Evolutionary conservation across 1,140 invertebrate species (phyloP), one percentile per base, ranked within the genome.

Genomic region (Solenopsis invicta): DNA sequence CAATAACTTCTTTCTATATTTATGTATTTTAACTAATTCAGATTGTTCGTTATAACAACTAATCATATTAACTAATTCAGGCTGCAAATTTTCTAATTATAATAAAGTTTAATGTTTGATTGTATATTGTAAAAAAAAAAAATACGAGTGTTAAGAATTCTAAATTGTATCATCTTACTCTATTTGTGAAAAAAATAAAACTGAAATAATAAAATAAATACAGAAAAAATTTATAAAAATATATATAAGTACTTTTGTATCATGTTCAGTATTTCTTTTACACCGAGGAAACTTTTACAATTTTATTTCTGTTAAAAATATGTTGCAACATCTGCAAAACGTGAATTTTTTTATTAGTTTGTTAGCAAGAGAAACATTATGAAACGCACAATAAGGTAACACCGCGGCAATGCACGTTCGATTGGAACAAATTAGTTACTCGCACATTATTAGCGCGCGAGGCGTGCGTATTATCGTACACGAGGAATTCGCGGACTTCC

Each of bases 401-500:
- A 29, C 1, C 4, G 45, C 21, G 21, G 21, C 9, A 21, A 37
- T 4, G 18, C 18, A 2, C 61, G 9, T 21, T 67, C 9, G n/a
- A 1, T 52, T 8, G 8, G 21, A 13, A 21, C 29, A 48, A 67
- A 52, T 80, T 80, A 80, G 52, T 80, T 66, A 41, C 6, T 52
- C 29, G 61, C 48, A 29, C 13, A 54, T 80, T 67, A 50, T 24
- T 69, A 34, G 29, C 34, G 41, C n/a, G 16, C 12, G 18, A 13
- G 18, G 12, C 34, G 6, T 24, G 37, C 74, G 16, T 48, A n/a
- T 45, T 41, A 62, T 10, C 59, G 18, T 37, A 37, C 56, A n/a
- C 37, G 41, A 74, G 52, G 67, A 84, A 75, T 75, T 61, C 54
- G 29, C 69, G 41, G 16, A 5, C 54, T 84, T 75, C 80, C 69